These are phyloP conservation scores for Dipodomys ordii DNA, from an alignment of 2,113 vertebrate genomes.

Conservation along the genomic window DNA sequence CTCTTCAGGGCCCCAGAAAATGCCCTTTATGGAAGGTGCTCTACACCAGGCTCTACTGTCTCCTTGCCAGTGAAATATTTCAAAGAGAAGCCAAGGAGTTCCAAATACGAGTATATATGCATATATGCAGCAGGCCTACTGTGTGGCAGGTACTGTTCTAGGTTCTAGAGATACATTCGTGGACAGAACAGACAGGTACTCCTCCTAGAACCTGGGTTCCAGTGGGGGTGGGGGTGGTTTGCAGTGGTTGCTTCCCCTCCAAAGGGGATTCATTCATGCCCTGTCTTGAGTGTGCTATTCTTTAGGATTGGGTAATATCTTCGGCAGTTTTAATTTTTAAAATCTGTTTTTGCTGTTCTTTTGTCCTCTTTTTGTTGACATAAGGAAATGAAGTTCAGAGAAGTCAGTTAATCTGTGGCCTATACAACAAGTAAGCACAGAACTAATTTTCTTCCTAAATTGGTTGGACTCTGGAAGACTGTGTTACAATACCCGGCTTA, in stretches of 20 bases:
- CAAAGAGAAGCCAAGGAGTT: conserved; percentile 5
- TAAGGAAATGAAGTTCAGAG: conserved; percentile 30
- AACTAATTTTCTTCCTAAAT: conserved; percentile 8
- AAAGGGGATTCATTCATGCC: neutral
- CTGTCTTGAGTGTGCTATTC: neutral
- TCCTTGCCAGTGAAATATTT: neutral
- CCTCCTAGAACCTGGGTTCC: neutral
- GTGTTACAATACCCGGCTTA: neutral
- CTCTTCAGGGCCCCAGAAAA: neutral
- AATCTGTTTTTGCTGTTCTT: neutral
- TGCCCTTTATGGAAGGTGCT: neutral
- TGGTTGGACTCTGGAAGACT: neutral
- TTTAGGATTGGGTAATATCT: neutral
- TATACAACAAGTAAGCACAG: neutral
- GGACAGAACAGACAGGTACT: neutral
- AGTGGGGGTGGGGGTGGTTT: neutral
- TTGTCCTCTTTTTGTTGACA: neutral
- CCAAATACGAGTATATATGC: neutral
- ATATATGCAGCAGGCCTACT: neutral
- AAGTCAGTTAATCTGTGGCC: neutral
- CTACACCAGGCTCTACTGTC: neutral
- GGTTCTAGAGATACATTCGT: neutral
- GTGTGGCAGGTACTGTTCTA: neutral
- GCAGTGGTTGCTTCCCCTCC: neutral
- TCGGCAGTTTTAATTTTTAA: neutral